Evolutionary conservation across 2,113 vertebrate species (phyloP).

Genomic region (Tringa solitaria): DNA sequence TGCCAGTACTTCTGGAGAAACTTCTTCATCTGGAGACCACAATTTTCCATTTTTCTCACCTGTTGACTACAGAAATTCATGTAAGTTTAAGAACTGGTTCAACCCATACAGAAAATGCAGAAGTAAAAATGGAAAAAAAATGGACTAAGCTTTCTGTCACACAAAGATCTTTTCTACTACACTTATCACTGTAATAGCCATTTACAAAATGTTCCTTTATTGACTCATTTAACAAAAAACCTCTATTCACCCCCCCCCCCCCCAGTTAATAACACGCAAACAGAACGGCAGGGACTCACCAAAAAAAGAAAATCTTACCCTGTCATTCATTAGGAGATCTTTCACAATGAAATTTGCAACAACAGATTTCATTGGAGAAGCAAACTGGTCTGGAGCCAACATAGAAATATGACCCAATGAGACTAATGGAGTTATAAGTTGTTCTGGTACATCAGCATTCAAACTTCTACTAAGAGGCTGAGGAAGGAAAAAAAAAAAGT

Average conservation of each 20-base stretch:
- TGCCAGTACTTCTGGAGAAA: conserved; percentile 95
- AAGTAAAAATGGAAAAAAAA: background rate
- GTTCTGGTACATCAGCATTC: conserved; percentile 96
- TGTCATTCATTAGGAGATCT: conserved; percentile 97
- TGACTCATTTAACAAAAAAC: background rate
- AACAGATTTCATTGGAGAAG: conserved; percentile 99
- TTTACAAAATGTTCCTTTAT: background rate
- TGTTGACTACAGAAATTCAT: conserved; percentile 82
- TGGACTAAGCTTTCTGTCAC: background rate
- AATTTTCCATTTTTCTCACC: conserved; percentile 98
- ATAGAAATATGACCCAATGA: conserved; percentile 98
- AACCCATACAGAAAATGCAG: background rate
- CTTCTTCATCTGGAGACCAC: conserved; percentile 96
- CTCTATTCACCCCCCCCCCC: background rate
- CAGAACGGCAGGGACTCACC: background rate
- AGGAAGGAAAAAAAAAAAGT: background rate
- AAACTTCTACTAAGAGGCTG: conserved; percentile 97
- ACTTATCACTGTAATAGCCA: background rate
- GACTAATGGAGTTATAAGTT: conserved; percentile 95
- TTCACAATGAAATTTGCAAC: conserved; percentile 99
- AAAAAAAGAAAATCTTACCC: conserved; percentile 78
- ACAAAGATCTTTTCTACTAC: background rate
- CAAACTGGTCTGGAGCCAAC: conserved; percentile 98
- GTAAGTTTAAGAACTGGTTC: conserved; percentile 39
- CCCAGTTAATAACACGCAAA: background rate